Evolutionary conservation across 2,113 vertebrate species (phyloP).

Genomic region (Oryctolagus cuniculus): mOryCun1.1 NC_091436.1:92179001-92179500

Average conservation of each 20-base stretch:
- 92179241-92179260: neutral
- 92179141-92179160: neutral
- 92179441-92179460: no score
- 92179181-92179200: neutral
- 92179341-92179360: no score
- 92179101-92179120: slow-evolving; percentile 17
- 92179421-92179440: no score
- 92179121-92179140: neutral
- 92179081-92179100: neutral
- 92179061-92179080: neutral
- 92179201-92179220: neutral
- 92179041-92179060: neutral
- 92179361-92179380: no score
- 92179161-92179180: neutral
- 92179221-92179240: neutral
- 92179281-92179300: neutral
- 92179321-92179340: no score
- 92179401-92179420: no score
- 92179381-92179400: no score
- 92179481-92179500: no score
- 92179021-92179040: neutral
- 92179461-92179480: no score
- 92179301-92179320: no score
- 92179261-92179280: neutral
- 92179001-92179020: neutral